phyloP scores from a whole-genome alignment of 1,140 invertebrate species.

The Diuraphis noxia region DNA sequence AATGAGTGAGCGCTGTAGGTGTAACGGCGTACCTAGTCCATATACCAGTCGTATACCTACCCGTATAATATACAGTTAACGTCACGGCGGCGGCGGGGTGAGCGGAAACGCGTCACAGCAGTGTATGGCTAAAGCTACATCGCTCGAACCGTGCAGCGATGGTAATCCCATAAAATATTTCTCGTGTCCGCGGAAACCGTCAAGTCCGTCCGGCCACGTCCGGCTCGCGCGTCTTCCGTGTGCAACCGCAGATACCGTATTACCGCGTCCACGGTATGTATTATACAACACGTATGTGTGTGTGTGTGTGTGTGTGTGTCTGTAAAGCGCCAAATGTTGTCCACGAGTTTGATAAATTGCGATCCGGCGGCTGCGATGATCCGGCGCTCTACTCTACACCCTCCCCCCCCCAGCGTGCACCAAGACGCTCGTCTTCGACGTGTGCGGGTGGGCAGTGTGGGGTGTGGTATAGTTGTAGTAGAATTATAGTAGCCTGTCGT shows the following conservation, averaged over 20 bases:
- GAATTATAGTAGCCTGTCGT: neutral
- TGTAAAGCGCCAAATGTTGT: neutral
- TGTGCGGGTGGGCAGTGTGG: too few species aligned
- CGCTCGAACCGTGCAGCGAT: neutral
- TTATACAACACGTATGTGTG: too few species aligned
- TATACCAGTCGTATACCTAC: too few species aligned
- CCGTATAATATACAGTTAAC: too few species aligned
- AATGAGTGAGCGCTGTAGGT: too few species aligned
- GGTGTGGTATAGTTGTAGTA: too few species aligned
- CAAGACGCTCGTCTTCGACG: neutral
- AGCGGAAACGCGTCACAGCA: too few species aligned
- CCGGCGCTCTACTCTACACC: neutral
- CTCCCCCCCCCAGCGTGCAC: neutral
- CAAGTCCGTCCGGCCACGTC: neutral
- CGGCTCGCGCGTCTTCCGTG: neutral
- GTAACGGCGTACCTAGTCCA: too few species aligned
- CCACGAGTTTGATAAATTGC: slow-evolving; percentile 17
- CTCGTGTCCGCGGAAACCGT: neutral
- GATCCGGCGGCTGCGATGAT: slow-evolving; percentile 11
- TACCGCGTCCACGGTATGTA: too few species aligned
- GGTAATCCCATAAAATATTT: slow-evolving; percentile 8
- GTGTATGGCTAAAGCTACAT: neutral
- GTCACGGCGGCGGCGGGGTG: too few species aligned
- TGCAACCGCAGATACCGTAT: neutral
- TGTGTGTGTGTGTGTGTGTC: neutral